Evolutionary conservation across 1,140 invertebrate genomes (phyloP).

Genomic region (Phocides pigmalion): DNA sequence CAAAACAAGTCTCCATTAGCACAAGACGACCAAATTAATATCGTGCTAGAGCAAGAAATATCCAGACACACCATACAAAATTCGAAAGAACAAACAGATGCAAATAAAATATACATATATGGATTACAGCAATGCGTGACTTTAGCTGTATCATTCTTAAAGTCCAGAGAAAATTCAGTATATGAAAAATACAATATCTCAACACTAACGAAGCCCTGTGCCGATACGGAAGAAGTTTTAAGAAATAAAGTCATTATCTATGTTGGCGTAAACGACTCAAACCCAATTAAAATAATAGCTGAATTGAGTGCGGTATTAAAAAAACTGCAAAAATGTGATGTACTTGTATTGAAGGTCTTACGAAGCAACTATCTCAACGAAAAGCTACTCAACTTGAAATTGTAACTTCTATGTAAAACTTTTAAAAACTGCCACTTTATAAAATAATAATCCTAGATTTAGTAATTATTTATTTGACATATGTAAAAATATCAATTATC

Average conservation of each 20-base stretch:
- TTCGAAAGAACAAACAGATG: background rate
- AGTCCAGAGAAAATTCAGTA: slow-evolving; percentile 1
- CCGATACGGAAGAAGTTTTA: slow-evolving; percentile 1
- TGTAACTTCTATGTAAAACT: slow-evolving; percentile 2
- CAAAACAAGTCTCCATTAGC: no score
- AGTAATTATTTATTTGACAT: background rate
- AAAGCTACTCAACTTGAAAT: background rate
- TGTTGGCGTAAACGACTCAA: slow-evolving; percentile 26
- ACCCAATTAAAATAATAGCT: slow-evolving; percentile 8
- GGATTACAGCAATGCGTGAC: background rate
- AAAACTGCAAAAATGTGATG: background rate
- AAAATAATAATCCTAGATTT: background rate
- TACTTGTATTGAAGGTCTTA: background rate
- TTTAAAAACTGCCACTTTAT: slow-evolving; percentile 19
- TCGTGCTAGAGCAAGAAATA: no score
- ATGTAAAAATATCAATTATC: slow-evolving; percentile 28
- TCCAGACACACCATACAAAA: background rate
- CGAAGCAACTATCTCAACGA: slow-evolving; percentile 3
- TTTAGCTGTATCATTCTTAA: background rate
- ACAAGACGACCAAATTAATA: background rate
- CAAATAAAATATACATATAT: slow-evolving; percentile 7
- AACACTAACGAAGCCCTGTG: slow-evolving; percentile 2
- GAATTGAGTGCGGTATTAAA: slow-evolving; percentile 14
- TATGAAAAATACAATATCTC: slow-evolving; percentile 2
- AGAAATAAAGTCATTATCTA: slow-evolving; percentile 15